Evolutionary conservation across 2,888 invertebrate genomes (phyloP), one percentile per base, ranked within the genome.

Genomic region (Plagodis pulveraria): DNA sequence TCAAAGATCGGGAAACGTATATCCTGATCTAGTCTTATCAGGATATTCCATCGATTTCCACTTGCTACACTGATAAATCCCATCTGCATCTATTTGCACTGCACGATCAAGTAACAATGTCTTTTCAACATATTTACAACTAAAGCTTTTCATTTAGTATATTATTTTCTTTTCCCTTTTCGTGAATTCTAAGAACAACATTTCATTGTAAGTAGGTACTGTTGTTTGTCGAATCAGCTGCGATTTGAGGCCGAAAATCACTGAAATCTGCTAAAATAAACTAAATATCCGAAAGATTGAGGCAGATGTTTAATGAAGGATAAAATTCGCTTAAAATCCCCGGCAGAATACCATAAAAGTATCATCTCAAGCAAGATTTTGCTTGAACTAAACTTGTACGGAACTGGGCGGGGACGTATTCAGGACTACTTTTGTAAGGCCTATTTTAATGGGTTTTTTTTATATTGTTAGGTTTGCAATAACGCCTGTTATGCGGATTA

Each of bases 241-340:
- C 50, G 8, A 45, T 12, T 12, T 7, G 8, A 22, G n/a, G 12
- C 36, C 11, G 34, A 45, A 32, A 49, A 50, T 7, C 41, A 36
- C 34, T 51, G 32, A 51, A 47, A 48, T 43, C 42, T 47, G 2
- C 22, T 22, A 22, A 22, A 22, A 22, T 22, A 22, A 22, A 22
- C 22, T 48, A 43, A 47, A 32, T 22, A 41, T 44, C 55, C 56
- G 11, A 60, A 53, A 50, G 48, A 53, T 57, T 55, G 11, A 44
- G 32, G 44, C 53, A 60, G 57, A 49, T 46, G 50, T 53, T 56
- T 63, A 63, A 60, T 58, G 63, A 65, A 65, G 62, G 65, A 60
- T 62, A 60, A 65, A 68, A 60, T 56, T 50, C 58, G 62, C 58
- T 66, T 62, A 60, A 61, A 60, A 62, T 62, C 58, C 62, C 55